These are phyloP conservation scores for Hydropsyche tenuis DNA, from an alignment of 1,140 invertebrate species.

Conservation along the genomic window DNA sequence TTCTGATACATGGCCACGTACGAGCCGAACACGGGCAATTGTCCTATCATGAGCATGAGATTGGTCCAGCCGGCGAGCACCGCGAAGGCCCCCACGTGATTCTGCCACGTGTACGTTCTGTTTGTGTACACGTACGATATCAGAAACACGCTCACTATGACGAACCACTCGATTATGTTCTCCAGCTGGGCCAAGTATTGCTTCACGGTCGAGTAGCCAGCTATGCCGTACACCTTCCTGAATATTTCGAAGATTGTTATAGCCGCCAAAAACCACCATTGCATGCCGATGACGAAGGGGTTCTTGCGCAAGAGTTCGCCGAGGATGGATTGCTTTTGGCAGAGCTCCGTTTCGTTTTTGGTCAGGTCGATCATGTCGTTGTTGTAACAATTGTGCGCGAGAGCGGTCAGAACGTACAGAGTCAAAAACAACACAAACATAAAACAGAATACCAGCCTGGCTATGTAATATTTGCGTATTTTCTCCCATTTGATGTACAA, in stretches of 20 bases:
- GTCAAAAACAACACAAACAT: slow-evolving; percentile 80
- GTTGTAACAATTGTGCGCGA: slow-evolving; percentile 82
- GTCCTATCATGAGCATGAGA: slow-evolving; percentile 86
- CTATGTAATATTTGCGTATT: slow-evolving; percentile 86
- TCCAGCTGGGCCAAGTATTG: slow-evolving; percentile 83
- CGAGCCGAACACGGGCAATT: slow-evolving; percentile 82
- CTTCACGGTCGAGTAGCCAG: slow-evolving; percentile 75
- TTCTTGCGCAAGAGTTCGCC: slow-evolving; percentile 74
- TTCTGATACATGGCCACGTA: slow-evolving; percentile 89
- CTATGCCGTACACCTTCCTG: slow-evolving; percentile 77
- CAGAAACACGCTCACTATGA: slow-evolving; percentile 80
- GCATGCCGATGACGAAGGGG: slow-evolving; percentile 75
- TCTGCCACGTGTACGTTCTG: slow-evolving; percentile 81
- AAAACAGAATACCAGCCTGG: slow-evolving; percentile 78
- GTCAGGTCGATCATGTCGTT: slow-evolving; percentile 68
- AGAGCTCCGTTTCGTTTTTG: slow-evolving; percentile 72
- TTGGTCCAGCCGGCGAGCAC: slow-evolving; percentile 86
- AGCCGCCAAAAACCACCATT: slow-evolving; percentile 77
- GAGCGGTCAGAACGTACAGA: slow-evolving; percentile 75
- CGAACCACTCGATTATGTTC: slow-evolving; percentile 85
- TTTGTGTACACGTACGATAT: slow-evolving; percentile 80
- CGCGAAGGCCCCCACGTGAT: slow-evolving; percentile 80
- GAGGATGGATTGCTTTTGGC: slow-evolving; percentile 76
- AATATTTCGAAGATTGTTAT: slow-evolving; percentile 78
- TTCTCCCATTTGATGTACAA: slow-evolving; percentile 87